Evolutionary conservation across 2,113 vertebrate species (phyloP).

Genomic region (Clarias batrachus): DNA sequence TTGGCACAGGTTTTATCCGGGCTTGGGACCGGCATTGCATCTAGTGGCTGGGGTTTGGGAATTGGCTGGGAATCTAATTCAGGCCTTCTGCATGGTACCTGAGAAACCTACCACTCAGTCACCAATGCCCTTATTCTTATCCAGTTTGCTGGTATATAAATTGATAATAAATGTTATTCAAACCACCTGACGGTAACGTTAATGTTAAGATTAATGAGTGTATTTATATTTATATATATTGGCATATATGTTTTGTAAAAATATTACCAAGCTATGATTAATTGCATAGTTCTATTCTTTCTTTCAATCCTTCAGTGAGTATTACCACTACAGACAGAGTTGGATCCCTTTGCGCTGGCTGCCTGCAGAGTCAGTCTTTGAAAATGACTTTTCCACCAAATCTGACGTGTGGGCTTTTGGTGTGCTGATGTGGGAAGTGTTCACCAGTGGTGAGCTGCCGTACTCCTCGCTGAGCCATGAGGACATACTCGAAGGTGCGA

Average conservation of each 20-base stretch:
- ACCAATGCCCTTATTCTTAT: too few relatives aligned
- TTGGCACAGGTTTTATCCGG: too few relatives aligned
- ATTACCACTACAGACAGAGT: constrained; percentile 93
- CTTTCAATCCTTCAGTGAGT: constrained; percentile 77
- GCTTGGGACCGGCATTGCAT: too few relatives aligned
- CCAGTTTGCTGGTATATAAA: too few relatives aligned
- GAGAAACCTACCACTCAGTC: too few relatives aligned
- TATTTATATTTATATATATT: background rate
- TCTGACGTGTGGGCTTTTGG: constrained; percentile 96
- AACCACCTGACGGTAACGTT: too few relatives aligned
- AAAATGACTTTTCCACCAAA: constrained; percentile 94
- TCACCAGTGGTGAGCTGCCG: constrained; percentile 89
- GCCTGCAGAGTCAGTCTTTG: constrained; percentile 87
- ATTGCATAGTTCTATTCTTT: background rate
- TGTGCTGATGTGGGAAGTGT: constrained; percentile 97
- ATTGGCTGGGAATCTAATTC: too few relatives aligned
- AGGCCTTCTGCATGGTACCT: too few relatives aligned
- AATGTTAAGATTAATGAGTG: too few relatives aligned
- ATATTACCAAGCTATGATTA: background rate
- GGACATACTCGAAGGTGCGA: constrained; percentile 87
- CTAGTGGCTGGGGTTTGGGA: too few relatives aligned
- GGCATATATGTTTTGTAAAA: background rate
- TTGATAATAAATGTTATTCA: too few relatives aligned
- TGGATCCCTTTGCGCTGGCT: constrained; percentile 97
- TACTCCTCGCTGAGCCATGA: constrained; percentile 82